Evolutionary conservation across 1,140 invertebrate genomes (phyloP).

Genomic region (Eufriesea mexicana): DNA sequence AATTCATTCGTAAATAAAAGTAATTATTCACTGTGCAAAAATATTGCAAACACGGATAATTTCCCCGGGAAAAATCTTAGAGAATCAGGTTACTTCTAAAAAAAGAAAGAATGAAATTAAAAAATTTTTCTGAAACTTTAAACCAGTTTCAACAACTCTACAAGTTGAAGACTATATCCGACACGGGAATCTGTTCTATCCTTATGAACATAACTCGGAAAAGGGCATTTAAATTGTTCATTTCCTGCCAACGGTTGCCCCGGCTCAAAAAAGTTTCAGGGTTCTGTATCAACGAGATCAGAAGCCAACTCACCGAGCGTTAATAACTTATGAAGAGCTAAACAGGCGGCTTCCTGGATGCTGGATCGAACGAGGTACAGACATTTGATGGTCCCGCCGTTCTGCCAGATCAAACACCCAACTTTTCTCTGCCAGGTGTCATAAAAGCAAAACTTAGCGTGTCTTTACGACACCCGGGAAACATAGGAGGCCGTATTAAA

Average conservation of each 20-base stretch:
- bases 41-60: no score
- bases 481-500: neutral
- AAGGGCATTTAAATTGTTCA: neutral
- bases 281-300: neutral
- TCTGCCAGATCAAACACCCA: neutral
- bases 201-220: neutral
- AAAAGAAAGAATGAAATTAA: no score
- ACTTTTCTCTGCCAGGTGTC: neutral
- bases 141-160: no score
- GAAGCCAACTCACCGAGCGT: neutral
- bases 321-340: constrained; percentile 18
- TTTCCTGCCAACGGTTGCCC: neutral
- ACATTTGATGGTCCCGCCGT: neutral
- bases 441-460: neutral
- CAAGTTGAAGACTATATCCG: no score
- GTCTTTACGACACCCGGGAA: neutral
- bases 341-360: neutral
- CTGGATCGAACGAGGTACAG: constrained; percentile 1
- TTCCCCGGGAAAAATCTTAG: no score
- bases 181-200: neutral
- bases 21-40: no score
- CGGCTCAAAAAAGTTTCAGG: neutral
- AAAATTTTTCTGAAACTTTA: no score
- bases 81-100: no score
- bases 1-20: no score